These are phyloP conservation scores for Nothoprocta perdicaria DNA, from an alignment of 2,113 vertebrate genomes.

Conservation along the genomic window DNA sequence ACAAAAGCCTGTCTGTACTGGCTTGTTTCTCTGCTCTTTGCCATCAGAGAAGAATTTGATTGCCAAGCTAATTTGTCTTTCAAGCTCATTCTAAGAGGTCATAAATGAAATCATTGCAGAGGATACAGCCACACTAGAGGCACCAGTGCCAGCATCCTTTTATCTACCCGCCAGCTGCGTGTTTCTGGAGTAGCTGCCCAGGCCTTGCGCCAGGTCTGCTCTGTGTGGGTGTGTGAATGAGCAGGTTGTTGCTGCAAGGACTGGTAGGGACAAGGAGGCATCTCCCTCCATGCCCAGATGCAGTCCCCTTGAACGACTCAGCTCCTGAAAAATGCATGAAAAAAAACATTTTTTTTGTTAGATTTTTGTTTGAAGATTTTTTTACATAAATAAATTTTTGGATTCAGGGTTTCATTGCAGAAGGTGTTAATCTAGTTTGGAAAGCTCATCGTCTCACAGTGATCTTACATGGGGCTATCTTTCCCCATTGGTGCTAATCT, in stretches of 20 bases:
- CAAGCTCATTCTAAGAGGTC: constrained; percentile 29
- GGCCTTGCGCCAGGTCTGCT: neutral
- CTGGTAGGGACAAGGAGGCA: rapidly evolving
- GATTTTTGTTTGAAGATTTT: neutral
- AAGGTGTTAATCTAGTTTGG: rapidly evolving
- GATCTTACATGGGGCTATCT: rapidly evolving
- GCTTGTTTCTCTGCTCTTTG: neutral
- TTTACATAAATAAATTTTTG: neutral
- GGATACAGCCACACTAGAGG: neutral
- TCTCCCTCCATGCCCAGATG: neutral
- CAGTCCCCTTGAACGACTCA: neutral
- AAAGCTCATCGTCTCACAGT: neutral
- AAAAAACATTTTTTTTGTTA: neutral
- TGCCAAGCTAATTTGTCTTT: constrained; percentile 52
- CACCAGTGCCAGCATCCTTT: constrained; percentile 14
- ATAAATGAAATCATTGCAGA: constrained; percentile 21
- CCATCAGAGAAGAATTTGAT: neutral
- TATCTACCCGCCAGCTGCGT: neutral
- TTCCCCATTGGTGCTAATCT: neutral
- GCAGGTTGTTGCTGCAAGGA: neutral
- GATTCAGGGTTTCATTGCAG: neutral
- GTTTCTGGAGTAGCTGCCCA: constrained; percentile 23
- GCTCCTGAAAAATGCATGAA: neutral
- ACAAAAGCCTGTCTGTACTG: neutral
- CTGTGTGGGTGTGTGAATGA: neutral